A percentile compares a stretch with the other conserved stretches of the same genome.
Conservation (phyloP, 1,140 invertebrate genomes). For the Drosophila seguyi region DNA sequence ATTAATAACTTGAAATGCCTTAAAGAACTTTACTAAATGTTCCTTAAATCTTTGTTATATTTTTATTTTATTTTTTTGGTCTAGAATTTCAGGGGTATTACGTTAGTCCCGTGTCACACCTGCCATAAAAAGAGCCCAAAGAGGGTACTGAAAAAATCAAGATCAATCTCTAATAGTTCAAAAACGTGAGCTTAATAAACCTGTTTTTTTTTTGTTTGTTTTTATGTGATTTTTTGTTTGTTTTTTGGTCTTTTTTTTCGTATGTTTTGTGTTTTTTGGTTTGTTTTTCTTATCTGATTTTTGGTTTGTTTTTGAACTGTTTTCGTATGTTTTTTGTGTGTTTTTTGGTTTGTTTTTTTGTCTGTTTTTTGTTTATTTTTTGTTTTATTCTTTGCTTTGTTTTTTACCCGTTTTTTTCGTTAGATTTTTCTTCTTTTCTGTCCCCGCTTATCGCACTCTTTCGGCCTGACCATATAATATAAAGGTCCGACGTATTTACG, state of each 20-base stretch:
- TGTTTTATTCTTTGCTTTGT: too few species aligned
- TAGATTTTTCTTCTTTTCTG: neutral
- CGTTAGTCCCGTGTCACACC: neutral
- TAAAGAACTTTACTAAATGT: neutral
- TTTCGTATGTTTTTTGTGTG: neutral
- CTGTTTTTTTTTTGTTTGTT: slow-evolving; percentile 17
- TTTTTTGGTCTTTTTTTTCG: neutral
- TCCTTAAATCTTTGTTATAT: too few species aligned
- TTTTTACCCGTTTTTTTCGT: too few species aligned
- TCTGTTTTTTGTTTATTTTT: neutral
- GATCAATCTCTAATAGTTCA: slow-evolving; percentile 40
- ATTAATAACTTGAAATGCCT: neutral
- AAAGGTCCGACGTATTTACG: slow-evolving; percentile 12
- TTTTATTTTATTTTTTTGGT: neutral
- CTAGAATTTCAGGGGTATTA: too few species aligned
- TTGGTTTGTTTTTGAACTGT: too few species aligned
- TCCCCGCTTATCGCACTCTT: slow-evolving; percentile 3
- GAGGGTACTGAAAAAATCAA: slow-evolving; percentile 6
- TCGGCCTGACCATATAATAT: slow-evolving; percentile 26
- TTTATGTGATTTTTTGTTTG: too few species aligned
- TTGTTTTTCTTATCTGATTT: too few species aligned
- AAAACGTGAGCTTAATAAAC: slow-evolving; percentile 52
- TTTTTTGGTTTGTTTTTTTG: neutral
- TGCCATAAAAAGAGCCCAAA: neutral
- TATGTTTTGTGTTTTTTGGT: too few species aligned